phyloP scores from a whole-genome alignment of 1,140 invertebrate genomes.

The Hylyphantes graminicola region DNA sequence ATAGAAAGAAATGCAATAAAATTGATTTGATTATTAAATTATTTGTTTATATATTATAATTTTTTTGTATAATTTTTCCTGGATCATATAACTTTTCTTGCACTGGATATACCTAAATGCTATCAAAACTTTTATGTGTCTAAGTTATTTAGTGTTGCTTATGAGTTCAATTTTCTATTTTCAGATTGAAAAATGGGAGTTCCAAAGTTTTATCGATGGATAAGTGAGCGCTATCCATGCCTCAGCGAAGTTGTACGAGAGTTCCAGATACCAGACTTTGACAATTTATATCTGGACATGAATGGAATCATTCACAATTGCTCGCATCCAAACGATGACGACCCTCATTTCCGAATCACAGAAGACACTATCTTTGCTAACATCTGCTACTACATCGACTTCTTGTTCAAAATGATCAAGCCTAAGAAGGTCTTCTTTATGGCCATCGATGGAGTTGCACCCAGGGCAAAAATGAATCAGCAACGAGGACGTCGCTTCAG shows the following conservation, averaged over 20 bases:
- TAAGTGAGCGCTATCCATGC: constrained; percentile 96
- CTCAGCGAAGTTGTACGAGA: constrained; percentile 92
- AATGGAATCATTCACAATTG: constrained; percentile 97
- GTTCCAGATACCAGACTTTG: constrained; percentile 96
- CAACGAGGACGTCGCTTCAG: constrained; percentile 79
- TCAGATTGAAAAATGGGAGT: constrained; percentile 82
- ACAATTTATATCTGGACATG: constrained; percentile 84
- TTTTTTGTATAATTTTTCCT: too few species aligned
- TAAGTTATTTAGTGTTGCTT: too few species aligned
- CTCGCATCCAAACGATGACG: constrained; percentile 94
- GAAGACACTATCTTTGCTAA: constrained; percentile 93
- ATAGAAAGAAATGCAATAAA: too few species aligned
- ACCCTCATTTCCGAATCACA: constrained; percentile 90
- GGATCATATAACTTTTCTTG: too few species aligned
- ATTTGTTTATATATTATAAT: too few species aligned
- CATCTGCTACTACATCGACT: constrained; percentile 93
- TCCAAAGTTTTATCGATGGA: constrained; percentile 97
- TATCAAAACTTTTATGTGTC: too few species aligned
- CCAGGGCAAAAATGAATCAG: constrained; percentile 94
- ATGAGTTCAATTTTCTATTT: too few species aligned
- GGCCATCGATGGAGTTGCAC: constrained; percentile 96
- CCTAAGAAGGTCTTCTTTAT: constrained; percentile 94
- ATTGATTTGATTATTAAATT: too few species aligned
- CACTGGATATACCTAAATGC: too few species aligned
- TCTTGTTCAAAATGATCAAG: constrained; percentile 89